phyloP scores from a whole-genome alignment of 2,888 invertebrate species.

The Neoitamus cyanurus region DNA sequence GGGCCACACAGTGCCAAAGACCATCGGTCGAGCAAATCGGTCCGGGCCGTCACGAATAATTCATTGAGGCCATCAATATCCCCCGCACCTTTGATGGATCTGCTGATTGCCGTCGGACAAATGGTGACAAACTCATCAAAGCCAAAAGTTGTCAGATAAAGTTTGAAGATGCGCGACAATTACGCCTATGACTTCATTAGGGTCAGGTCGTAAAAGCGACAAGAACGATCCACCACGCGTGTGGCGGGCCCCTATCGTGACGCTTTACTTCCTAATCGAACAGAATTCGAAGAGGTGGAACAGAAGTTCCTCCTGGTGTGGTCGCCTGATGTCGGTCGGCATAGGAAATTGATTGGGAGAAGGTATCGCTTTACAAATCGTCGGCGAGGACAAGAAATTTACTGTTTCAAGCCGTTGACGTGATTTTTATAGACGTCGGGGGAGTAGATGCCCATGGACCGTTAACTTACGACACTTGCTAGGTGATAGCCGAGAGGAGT shows the following conservation, averaged over 20 bases:
- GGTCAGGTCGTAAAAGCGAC: constrained; percentile 6
- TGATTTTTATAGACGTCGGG: not conserved
- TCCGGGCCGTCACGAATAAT: not conserved
- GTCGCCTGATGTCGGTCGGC: not conserved
- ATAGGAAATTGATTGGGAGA: not conserved
- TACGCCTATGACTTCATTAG: constrained; percentile 43
- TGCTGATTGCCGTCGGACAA: not conserved
- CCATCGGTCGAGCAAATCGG: not conserved
- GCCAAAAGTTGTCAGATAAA: constrained; percentile 25
- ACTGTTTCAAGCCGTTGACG: not conserved
- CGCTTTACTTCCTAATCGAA: not conserved
- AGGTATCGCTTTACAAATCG: not conserved
- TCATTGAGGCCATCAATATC: constrained; percentile 6
- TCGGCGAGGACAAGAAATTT: not conserved
- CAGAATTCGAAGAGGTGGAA: not conserved
- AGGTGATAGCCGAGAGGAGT: not conserved
- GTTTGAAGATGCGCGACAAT: not conserved
- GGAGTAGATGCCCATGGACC: not conserved
- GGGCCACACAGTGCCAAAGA: not conserved
- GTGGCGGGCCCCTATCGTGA: not conserved
- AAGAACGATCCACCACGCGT: not conserved
- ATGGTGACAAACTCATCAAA: constrained; percentile 29
- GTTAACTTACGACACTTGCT: not conserved
- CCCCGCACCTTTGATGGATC: constrained; percentile 36
- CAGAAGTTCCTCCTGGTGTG: not conserved